Conservation (phyloP, 2,113 vertebrate genomes). For the Elaphurus davidianus region DNA sequence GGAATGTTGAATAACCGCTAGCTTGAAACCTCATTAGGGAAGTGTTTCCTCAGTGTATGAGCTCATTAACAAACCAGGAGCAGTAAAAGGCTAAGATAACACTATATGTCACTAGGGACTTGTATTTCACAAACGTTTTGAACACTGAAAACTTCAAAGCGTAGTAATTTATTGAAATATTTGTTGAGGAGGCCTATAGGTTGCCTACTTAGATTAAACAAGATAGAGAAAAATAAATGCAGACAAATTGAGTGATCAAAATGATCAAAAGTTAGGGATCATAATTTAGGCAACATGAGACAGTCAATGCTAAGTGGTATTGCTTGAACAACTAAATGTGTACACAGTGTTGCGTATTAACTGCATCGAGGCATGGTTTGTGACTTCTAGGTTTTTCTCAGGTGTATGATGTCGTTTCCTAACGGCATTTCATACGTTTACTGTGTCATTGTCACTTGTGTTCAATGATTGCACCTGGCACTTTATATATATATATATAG, state of each 20-base stretch:
- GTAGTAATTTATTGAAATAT: not conserved
- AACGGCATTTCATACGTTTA: not conserved
- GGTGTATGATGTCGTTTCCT: not conserved
- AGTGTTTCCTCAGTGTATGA: not conserved
- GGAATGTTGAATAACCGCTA: not conserved
- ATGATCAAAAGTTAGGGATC: not conserved
- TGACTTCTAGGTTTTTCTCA: not conserved
- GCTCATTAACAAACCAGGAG: not conserved
- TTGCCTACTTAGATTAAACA: not conserved
- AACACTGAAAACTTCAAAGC: not conserved
- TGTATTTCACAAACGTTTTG: not conserved
- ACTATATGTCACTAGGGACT: not conserved
- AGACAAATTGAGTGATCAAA: not conserved
- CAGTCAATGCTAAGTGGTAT: not conserved
- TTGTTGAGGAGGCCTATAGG: not conserved
- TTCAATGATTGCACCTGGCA: not conserved
- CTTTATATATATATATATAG: not conserved
- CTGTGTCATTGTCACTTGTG: not conserved
- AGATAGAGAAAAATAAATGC: not conserved
- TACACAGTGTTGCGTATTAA: not conserved
- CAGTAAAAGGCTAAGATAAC: not conserved
- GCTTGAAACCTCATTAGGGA: not conserved
- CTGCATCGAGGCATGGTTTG: not conserved
- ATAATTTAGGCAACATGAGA: not conserved
- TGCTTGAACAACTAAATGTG: not conserved